Base-by-base conservation (phyloP, 1,140 invertebrate genomes). In the Heliconius himera region DNA sequence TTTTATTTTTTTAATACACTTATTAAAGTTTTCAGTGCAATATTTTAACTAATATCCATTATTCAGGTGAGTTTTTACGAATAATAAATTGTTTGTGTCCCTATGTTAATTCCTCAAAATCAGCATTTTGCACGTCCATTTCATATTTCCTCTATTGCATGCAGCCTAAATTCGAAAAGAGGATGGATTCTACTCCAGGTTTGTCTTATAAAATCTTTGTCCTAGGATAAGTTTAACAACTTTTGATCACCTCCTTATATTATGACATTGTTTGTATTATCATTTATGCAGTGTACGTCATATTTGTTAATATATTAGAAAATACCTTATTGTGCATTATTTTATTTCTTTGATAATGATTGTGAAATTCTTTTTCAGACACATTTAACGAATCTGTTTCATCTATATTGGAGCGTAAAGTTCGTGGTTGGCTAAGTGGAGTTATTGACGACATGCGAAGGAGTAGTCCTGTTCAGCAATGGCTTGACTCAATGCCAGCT, bases 401-500 rank as follows among this genome's bases (percentile, higher is more conserved):
- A 41, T 88, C 91, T 79, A 86, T 95, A 89, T 84, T 94, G 86
- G 91, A 94, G 70, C 84, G 91, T 41, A 93, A 94, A 84, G 92
- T 95, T n/a, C 85, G 93, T 73, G 89, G 92, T 77, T 95, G 93
- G 94, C 84, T 95, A 18, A 90, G 88, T 84, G 93, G 93, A 41
- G 91, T 95, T 1, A 90, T 95, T 74, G 91, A 94, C 87, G 94
- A 95, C 76, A 95, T 95, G 94, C 82, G 94, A 71, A 93, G 94
- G 22, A 94, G 93, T 79, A 95, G 94, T 79, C 94, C 94, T 78
- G 93, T 95, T 18, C 94, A 95, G 79, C 93, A 95, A 81, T 95
- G 94, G 94, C 83, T 95, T 70, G 94, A 95, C 83, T 95, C 94
- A 4, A 83, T 94, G 8, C 94, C 94, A 20, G 74, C 87, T 72